Conservation (phyloP, 2,888 invertebrate genomes). For the Hypselothyrea guttata region DNA sequence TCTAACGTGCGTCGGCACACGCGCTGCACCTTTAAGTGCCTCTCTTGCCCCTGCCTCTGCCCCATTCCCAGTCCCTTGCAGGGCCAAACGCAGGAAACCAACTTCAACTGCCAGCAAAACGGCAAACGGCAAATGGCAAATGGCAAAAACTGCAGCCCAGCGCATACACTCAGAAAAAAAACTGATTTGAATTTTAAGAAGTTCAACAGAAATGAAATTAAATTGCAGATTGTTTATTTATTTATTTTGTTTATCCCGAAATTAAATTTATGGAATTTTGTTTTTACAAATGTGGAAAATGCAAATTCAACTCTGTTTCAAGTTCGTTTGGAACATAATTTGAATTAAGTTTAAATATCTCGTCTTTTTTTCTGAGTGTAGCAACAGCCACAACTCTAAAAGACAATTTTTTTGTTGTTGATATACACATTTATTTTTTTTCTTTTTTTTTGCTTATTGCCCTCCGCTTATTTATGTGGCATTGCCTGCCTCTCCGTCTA, state of each 20-base stretch:
- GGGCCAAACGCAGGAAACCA: conserved; percentile 58
- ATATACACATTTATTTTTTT: conserved; percentile 14
- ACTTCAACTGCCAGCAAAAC: conserved; percentile 28
- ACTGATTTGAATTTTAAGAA: no score
- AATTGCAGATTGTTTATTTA: no score
- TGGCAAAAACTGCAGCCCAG: conserved; percentile 47
- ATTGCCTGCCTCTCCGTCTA: no score
- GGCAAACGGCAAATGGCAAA: conserved; percentile 25
- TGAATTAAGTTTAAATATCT: no score
- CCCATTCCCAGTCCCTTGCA: conserved; percentile 9
- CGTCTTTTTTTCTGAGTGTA: no score
- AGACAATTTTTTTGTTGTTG: conserved; percentile 60
- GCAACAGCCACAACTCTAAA: conserved; percentile 55
- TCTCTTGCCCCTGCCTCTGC: not conserved
- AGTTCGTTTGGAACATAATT: no score
- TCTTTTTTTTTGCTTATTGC: conserved; percentile 25
- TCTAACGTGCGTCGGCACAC: conserved; percentile 66
- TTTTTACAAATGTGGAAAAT: no score
- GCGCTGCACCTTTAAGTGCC: conserved; percentile 74
- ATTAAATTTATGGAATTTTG: no score
- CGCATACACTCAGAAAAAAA: no score
- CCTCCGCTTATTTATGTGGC: conserved; percentile 71
- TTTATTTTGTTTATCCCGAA: no score
- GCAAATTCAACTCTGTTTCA: no score
- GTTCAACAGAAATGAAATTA: no score